Percentiles rank a stretch among this genome's conserved stretches.
Evolutionary conservation across 2,113 vertebrate genomes (phyloP).

Genomic region (Lepus europaeus): DNA sequence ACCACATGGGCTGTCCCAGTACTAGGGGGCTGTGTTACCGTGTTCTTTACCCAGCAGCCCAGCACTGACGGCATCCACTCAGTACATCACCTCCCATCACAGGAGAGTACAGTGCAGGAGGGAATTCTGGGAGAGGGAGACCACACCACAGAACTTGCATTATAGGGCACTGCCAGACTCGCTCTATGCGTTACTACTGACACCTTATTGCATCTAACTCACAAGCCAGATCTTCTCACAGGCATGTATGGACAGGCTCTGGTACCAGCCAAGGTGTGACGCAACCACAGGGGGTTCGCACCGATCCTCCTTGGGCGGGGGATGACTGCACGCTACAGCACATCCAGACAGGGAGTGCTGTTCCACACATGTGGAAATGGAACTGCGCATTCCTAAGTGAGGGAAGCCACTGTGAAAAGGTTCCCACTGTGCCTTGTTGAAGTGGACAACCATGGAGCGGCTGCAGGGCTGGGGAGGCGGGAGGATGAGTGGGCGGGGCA

Average conservation of each 20-base stretch:
- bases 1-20: not conserved
- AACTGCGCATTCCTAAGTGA: not conserved
- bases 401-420: not conserved
- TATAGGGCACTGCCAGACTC: not conserved
- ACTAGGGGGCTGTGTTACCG: too few species aligned
- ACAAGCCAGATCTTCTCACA: not conserved
- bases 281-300: not conserved
- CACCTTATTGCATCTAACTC: not conserved
- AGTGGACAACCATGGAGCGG: not conserved
- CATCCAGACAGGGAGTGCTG: not conserved
- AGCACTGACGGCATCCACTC: not conserved
- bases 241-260: too few species aligned
- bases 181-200: not conserved
- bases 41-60: too few species aligned
- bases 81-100: too few species aligned
- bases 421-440: not conserved
- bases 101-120: too few species aligned
- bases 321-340: not conserved
- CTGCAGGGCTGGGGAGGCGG: not conserved
- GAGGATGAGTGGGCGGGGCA: not conserved
- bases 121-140: not conserved
- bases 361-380: not conserved
- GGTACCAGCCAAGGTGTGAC: not conserved
- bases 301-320: too few species aligned
- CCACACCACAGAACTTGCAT: not conserved